phyloP scores from a whole-genome alignment of 2,113 vertebrate genomes.

The Scartelaos histophorus region DNA sequence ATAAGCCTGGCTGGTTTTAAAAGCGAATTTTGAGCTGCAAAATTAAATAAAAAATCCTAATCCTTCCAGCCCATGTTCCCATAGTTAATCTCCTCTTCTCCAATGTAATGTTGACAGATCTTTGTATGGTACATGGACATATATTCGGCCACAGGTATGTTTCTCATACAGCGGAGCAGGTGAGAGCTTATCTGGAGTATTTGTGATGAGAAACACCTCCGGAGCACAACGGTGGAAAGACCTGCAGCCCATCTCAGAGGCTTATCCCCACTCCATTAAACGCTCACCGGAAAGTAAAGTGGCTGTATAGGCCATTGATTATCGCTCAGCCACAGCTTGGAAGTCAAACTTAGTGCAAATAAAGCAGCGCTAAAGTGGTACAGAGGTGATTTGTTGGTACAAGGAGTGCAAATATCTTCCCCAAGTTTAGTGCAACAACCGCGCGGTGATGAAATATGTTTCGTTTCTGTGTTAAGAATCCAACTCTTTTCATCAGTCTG shows the following conservation, averaged over 20 bases:
- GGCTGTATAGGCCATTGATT: slow-evolving; percentile 59
- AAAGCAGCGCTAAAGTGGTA: slow-evolving; percentile 21
- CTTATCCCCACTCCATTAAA: slow-evolving; percentile 67
- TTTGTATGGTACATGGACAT: background rate
- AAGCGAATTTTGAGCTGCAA: background rate
- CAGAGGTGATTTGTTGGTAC: slow-evolving; percentile 24
- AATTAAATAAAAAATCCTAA: background rate
- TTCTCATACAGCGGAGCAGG: slow-evolving; percentile 9
- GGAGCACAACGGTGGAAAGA: slow-evolving; percentile 38
- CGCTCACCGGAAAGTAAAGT: slow-evolving; percentile 60
- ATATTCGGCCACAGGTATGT: background rate
- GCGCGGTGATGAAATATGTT: slow-evolving; percentile 10
- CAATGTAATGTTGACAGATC: background rate
- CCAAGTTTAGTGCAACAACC: slow-evolving; percentile 6
- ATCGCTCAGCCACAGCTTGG: slow-evolving; percentile 52
- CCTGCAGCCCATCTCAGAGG: slow-evolving; percentile 43
- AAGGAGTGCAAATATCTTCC: background rate
- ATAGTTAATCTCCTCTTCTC: background rate
- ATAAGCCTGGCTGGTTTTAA: background rate
- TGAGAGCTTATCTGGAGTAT: slow-evolving; percentile 21
- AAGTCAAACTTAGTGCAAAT: slow-evolving; percentile 48
- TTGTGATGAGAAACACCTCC: slow-evolving; percentile 41
- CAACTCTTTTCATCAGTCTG: background rate
- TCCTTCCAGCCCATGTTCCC: background rate
- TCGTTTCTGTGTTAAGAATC: slow-evolving; percentile 8